Conservation (phyloP, 2,113 vertebrate genomes). For the Ranitomeya imitator region DNA sequence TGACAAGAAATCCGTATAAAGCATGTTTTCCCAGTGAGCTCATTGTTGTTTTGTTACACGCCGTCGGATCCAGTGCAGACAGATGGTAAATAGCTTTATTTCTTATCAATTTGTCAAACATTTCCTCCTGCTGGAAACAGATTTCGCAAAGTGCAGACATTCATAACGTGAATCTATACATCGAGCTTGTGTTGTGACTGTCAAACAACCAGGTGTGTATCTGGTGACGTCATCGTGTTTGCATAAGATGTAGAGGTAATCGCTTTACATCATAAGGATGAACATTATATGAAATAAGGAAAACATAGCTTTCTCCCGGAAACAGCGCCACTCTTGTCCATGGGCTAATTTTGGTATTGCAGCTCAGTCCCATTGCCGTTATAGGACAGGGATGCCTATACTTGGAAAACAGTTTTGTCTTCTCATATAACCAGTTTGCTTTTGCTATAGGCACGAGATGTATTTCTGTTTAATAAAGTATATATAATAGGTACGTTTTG, state of each 20-base stretch:
- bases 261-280: background rate
- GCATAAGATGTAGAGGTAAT: background rate
- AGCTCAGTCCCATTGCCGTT: background rate
- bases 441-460: background rate
- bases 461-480: background rate
- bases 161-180: background rate
- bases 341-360: background rate
- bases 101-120: conserved; percentile 48
- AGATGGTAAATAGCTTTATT: conserved; percentile 51
- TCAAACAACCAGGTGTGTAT: background rate
- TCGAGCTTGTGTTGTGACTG: conserved; percentile 12
- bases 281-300: background rate
- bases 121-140: conserved; percentile 27
- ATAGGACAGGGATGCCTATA: background rate
- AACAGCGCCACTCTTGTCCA: background rate
- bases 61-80: conserved; percentile 37
- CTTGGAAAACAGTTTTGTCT: background rate
- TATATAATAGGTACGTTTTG: background rate
- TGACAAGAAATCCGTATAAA: background rate
- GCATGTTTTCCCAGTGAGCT: conserved; percentile 7
- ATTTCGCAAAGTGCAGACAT: background rate
- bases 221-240: background rate
- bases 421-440: background rate
- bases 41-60: background rate
- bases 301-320: background rate